Base-by-base conservation (phyloP, 2,797 vertebrate genomes). In the Prunella strophiata region DNA sequence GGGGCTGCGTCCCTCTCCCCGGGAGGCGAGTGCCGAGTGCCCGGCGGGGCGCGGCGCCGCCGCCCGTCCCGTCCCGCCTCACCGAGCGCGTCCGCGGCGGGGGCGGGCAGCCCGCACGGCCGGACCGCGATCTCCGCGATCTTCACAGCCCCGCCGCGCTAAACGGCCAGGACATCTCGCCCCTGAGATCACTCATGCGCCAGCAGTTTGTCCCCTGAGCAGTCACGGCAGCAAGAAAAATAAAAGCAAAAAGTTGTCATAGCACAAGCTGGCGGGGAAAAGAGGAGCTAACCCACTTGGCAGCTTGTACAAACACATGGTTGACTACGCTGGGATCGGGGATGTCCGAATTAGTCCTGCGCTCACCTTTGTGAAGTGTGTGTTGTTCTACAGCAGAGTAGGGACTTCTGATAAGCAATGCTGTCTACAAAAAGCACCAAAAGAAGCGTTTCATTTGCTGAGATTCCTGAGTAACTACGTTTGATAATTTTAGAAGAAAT, bases 141-240 rank as follows among this genome's bases (percentile, higher is more conserved):
- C 43, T 5, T 23, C 68, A 4, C 16, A 18, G 81, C 43, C 45
- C 11, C 4, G 9, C 36, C 36, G 36, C 36, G 48, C 36, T 7
- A 2, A 17, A 2, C 1, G 0, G 30, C 43, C 36, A 1, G 40
- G 12, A 23, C 8, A 14, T 10, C 29, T 36, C 0, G 0, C 3
- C 42, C 19, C 19, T 36, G 36, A 36, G 36, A 43, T n/a, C 47
- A 0, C 23, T 32, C 29, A 5, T 4, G 16, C 2, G 25, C 2
- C 54, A 14, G 14, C 27, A 13, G 0, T 20, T 27, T n/a, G 11
- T 22, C 16, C 27, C 3, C 32, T 15, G 19, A 13, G 9, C 43
- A 10, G 43, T 23, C 42, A 16, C 38, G 8, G 16, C 52, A 21
- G 59, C 48, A 34, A 27, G 18, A 30, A 48, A 52, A 65, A 38